Conservation (phyloP, 2,797 vertebrate genomes). For the Anomalospiza imberbis region DNA sequence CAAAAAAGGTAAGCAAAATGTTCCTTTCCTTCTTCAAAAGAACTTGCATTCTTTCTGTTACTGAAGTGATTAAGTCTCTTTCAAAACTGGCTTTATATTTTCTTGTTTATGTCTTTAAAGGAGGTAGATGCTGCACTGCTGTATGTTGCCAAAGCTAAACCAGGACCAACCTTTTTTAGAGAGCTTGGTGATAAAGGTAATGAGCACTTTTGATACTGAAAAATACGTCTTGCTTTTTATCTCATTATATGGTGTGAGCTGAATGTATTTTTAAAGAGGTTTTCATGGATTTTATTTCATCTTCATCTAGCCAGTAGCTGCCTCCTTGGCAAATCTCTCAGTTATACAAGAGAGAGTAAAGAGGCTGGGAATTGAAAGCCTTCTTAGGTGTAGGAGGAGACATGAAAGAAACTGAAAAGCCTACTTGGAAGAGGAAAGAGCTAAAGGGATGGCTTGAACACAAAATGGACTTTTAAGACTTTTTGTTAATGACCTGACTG, state of each 20-base stretch:
- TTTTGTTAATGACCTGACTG: background rate
- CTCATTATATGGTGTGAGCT: background rate
- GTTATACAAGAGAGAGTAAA: background rate
- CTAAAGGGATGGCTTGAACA: background rate
- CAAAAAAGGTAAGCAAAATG: constrained; percentile 78
- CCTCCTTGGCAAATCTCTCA: background rate
- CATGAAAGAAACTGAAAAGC: background rate
- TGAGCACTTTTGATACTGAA: background rate
- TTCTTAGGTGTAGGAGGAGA: background rate
- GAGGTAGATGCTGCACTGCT: constrained; percentile 80
- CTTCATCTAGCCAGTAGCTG: background rate
- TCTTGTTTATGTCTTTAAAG: constrained; percentile 75
- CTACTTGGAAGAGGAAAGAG: background rate
- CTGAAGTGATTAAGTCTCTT: constrained; percentile 10
- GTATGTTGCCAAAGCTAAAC: constrained; percentile 73
- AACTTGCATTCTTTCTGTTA: constrained; percentile 45
- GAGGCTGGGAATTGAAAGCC: background rate
- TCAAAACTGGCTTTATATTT: constrained; percentile 49
- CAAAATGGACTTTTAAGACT: background rate
- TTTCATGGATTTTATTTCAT: background rate
- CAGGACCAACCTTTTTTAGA: constrained; percentile 86
- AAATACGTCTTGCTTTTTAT: background rate
- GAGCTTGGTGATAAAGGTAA: constrained; percentile 90
- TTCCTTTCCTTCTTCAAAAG: constrained; percentile 30
- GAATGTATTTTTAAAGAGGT: background rate